A percentile compares a stretch with the other conserved stretches of the same genome.
phyloP scores from a whole-genome alignment of 1,140 invertebrate genomes.

The Neodiprion virginianus region DNA sequence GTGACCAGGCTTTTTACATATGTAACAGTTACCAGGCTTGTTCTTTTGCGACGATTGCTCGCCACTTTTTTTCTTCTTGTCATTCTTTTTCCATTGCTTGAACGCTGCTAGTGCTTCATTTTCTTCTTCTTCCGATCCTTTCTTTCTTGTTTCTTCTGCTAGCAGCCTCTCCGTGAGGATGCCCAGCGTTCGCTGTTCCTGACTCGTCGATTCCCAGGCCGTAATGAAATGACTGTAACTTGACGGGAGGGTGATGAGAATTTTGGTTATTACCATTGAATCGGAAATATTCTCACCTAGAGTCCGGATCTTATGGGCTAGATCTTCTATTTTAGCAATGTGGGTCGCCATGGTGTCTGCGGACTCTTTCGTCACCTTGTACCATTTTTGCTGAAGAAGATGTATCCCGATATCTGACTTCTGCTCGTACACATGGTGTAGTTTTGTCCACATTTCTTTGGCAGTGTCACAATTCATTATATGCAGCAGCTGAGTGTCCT shows the following conservation, averaged over 20 bases:
- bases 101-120: neutral
- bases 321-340: conserved; percentile 37
- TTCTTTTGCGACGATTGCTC: neutral
- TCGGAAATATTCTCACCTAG: conserved; percentile 34
- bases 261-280: conserved; percentile 42
- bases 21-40: conserved; percentile 19
- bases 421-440: conserved; percentile 33
- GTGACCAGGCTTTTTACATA: conserved; percentile 14
- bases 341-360: conserved; percentile 26
- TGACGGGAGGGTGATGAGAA: conserved; percentile 41
- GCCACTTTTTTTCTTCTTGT: neutral
- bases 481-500: conserved; percentile 28
- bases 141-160: conserved; percentile 42
- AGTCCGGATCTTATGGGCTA: conserved; percentile 35
- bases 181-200: conserved; percentile 37
- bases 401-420: conserved; percentile 24
- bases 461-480: conserved; percentile 34
- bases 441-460: conserved; percentile 32
- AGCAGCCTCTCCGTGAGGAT: conserved; percentile 39
- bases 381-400: conserved; percentile 29
- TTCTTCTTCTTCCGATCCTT: neutral
- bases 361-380: conserved; percentile 17
- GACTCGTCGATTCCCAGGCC: conserved; percentile 39
- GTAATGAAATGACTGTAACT: conserved; percentile 34
- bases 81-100: neutral